phyloP scores from a whole-genome alignment of 2,113 vertebrate species.

The Anguilla rostrata region DNA sequence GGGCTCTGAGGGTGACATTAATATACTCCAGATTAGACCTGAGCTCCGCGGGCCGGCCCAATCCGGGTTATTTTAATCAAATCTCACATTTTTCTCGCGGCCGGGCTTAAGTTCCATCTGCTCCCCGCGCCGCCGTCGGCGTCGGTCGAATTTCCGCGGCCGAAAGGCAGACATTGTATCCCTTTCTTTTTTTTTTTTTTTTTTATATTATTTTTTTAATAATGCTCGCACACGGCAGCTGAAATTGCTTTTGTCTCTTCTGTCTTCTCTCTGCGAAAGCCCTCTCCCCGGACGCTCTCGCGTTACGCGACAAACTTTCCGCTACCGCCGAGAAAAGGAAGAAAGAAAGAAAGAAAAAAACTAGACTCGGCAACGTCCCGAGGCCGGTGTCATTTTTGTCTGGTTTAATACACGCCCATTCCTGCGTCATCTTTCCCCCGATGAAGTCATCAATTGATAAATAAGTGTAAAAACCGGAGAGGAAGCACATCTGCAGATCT shows the following conservation, averaged over 20 bases:
- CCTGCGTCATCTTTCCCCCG: neutral
- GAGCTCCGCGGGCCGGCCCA: neutral
- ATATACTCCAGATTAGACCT: slow-evolving; percentile 16
- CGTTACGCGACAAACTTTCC: neutral
- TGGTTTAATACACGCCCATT: neutral
- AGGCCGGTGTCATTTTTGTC: neutral
- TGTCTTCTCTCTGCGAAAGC: neutral
- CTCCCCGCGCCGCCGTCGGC: neutral
- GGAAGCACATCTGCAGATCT: neutral
- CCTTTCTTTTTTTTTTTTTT: too few species aligned
- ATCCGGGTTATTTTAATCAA: slow-evolving; percentile 22
- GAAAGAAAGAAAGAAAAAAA: neutral
- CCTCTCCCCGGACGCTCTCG: neutral
- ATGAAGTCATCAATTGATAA: neutral
- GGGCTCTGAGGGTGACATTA: neutral
- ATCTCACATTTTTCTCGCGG: neutral
- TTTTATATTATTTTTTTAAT: neutral
- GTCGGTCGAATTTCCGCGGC: neutral
- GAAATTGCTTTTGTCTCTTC: slow-evolving; percentile 13
- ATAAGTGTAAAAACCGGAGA: neutral
- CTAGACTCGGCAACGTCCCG: neutral
- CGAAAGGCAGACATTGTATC: neutral
- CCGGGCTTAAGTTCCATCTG: slow-evolving; percentile 5
- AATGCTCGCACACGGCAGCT: neutral
- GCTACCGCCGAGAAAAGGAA: too few species aligned